Evolutionary conservation across 2,113 vertebrate species (phyloP), one percentile per base, ranked within the genome.

Genomic region (Planiliza haematocheilus): DNA sequence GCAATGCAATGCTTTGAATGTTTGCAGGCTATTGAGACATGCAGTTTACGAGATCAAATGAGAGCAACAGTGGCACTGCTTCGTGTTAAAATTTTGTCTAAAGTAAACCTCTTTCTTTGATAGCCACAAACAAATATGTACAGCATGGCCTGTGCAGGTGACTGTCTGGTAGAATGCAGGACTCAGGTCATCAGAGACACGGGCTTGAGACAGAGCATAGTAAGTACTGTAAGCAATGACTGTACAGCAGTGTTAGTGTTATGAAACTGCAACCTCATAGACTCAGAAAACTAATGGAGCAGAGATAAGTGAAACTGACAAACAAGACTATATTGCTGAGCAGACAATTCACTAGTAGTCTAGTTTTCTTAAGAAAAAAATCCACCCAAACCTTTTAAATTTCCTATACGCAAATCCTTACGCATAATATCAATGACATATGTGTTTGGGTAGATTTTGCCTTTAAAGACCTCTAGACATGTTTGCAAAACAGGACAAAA

Each of bases 21-120:
- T 73, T 85, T 68, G 75, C 78, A 88, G 87, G 81, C 70, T 85
- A 86, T 91, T 89, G 88, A 91, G 88, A 92, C 91, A 93, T 91
- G 87, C 91, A 91, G 80, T 74, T 83, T 86, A 76, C 68, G 41
- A 71, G 79, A 79, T 77, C 72, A 74, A 67, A 83, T 62, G 66
- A 87, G 58, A 86, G 64, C 67, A 68, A 77, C 21, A 72, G 55
- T 79, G 69, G 80, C 74, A 88, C 67, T 81, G 79, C 61, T 76
- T 80, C 68, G 74, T 65, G 70, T 72, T 68, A 60, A 66, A 36
- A 69, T 8, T 38, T 12, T 62, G 41, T 64, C 84, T 39, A 57
- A 74, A 61, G 51, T 85, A 81, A 84, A 83, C 66, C 63, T 20
- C 70, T 30, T 30, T 30, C 24, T 74, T 74, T 21, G 49, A 81